Evolutionary conservation across 2,113 vertebrate genomes (phyloP).

Genomic region (Semicossyphus pulcher): DNA sequence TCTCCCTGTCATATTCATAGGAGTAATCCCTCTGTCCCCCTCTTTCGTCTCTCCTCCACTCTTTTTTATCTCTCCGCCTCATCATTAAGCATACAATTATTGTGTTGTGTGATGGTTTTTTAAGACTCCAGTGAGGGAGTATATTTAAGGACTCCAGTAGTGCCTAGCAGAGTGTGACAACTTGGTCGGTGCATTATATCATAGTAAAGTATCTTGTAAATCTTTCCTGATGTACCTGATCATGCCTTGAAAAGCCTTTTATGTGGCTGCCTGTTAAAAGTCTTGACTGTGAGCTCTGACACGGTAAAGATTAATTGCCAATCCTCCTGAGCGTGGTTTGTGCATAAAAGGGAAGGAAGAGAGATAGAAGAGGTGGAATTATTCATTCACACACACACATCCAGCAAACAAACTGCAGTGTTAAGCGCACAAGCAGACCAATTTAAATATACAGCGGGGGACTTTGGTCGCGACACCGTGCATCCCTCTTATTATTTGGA

Average conservation of each 20-base stretch:
- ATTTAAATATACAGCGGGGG: constrained; percentile 64
- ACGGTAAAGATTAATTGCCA: constrained; percentile 24
- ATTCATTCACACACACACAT: not conserved
- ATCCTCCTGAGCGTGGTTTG: not conserved
- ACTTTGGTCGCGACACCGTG: constrained; percentile 23
- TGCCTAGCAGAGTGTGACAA: not conserved
- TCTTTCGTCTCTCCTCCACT: not conserved
- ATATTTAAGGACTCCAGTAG: not conserved
- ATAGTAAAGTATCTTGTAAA: constrained; percentile 21
- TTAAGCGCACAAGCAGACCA: constrained; percentile 19
- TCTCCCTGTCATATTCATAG: not conserved
- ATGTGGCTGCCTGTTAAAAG: constrained; percentile 34
- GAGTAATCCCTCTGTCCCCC: not conserved
- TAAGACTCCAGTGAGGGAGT: not conserved
- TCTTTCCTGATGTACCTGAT: constrained; percentile 21
- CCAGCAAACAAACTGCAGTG: not conserved
- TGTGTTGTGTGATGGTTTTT: not conserved
- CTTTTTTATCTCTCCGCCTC: not conserved
- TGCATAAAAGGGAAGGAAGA: constrained; percentile 9
- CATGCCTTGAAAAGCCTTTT: constrained; percentile 23
- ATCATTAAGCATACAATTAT: not conserved
- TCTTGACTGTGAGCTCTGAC: constrained; percentile 14
- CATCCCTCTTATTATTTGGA: constrained; percentile 23
- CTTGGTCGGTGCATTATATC: not conserved
- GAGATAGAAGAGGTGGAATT: not conserved